Evolutionary conservation across 1,140 invertebrate genomes (phyloP).

Genomic region (Acromyrmex charruanus): DNA sequence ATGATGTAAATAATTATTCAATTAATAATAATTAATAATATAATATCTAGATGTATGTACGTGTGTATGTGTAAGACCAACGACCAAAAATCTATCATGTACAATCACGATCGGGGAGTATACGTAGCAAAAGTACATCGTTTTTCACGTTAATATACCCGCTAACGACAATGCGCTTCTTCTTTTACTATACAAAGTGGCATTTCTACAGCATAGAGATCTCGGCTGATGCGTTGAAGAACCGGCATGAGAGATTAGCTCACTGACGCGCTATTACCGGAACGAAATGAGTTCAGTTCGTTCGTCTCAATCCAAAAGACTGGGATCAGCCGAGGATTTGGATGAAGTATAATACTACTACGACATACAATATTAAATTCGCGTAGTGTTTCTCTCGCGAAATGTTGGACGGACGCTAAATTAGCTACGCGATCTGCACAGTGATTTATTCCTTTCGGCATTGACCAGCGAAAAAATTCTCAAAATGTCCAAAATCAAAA

Average conservation of each 20-base stretch:
- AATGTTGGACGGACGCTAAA: slow-evolving; percentile 31
- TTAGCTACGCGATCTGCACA: slow-evolving; percentile 31
- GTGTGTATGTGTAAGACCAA: slow-evolving; percentile 40
- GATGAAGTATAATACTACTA: slow-evolving; percentile 16
- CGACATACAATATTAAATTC: slow-evolving; percentile 48
- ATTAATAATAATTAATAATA: slow-evolving; percentile 73
- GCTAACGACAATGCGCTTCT: slow-evolving; percentile 65
- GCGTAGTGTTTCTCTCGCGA: not conserved
- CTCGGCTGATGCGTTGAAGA: not conserved
- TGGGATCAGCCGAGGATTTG: not conserved
- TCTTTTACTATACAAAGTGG: slow-evolving; percentile 64
- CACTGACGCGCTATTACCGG: not conserved
- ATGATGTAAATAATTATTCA: slow-evolving; percentile 67
- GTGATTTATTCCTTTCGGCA: not conserved
- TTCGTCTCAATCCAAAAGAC: not conserved
- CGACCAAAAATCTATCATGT: slow-evolving; percentile 69
- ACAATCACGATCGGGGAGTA: slow-evolving; percentile 76
- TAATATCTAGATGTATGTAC: slow-evolving; percentile 42
- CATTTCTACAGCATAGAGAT: slow-evolving; percentile 58
- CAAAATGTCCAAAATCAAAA: not conserved
- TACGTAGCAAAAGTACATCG: slow-evolving; percentile 81
- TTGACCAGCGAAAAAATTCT: not conserved
- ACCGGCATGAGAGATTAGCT: not conserved
- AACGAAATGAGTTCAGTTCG: slow-evolving; percentile 12
- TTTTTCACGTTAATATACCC: slow-evolving; percentile 66